phyloP scores from a whole-genome alignment of 2,888 invertebrate species.

The Eristalis pertinax region DNA sequence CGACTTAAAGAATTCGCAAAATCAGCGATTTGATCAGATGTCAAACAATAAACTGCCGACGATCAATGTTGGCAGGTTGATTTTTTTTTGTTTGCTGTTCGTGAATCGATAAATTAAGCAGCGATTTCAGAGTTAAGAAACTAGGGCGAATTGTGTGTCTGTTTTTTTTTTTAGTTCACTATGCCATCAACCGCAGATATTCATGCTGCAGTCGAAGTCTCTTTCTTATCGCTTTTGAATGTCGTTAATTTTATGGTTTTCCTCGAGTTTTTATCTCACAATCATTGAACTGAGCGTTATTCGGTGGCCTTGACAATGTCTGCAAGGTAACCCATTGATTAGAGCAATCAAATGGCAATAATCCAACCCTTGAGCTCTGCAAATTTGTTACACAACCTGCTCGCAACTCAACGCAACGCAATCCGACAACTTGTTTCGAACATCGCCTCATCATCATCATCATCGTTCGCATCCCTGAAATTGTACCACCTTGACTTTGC shows the following conservation, averaged over 20 bases:
- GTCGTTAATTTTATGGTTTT: background rate
- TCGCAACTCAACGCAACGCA: background rate
- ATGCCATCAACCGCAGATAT: background rate
- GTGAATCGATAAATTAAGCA: background rate
- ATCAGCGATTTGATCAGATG: background rate
- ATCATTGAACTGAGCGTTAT: background rate
- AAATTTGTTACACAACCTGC: background rate
- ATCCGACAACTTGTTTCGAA: background rate
- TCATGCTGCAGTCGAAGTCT: background rate
- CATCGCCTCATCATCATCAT: conserved; percentile 11
- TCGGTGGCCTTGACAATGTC: background rate
- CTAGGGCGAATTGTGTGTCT: background rate
- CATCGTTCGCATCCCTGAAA: conserved; percentile 33
- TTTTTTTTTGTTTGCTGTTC: background rate
- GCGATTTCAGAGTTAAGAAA: background rate
- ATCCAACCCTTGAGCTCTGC: no score
- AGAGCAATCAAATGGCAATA: background rate
- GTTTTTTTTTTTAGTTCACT: background rate
- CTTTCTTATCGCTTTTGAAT: background rate
- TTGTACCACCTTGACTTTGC: conserved; percentile 61
- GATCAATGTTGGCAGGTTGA: background rate
- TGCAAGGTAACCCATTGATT: background rate
- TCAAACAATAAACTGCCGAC: background rate
- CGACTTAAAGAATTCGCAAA: background rate
- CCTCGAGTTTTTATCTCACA: background rate